phyloP scores from a whole-genome alignment of 2,797 vertebrate genomes.

The Intellagama lesueurii region DNA sequence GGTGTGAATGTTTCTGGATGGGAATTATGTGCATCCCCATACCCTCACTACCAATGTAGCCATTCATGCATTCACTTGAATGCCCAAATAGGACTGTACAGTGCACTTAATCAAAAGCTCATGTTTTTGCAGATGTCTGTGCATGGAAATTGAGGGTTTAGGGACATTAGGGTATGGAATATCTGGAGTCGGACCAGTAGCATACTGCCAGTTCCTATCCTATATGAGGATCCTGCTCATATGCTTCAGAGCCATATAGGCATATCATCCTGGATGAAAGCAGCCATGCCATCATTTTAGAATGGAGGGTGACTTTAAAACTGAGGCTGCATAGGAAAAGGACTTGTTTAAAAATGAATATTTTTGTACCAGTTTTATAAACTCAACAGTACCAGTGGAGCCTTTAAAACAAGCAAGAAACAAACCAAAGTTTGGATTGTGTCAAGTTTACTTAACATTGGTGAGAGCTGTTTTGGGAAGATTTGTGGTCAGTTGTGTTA shows the following conservation, averaged over 20 bases:
- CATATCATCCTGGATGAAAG: background rate
- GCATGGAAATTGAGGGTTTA: background rate
- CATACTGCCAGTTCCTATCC: background rate
- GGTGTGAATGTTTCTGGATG: too few relatives aligned
- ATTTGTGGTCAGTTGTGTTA: slow-evolving; percentile 33
- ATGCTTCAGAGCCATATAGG: too few relatives aligned
- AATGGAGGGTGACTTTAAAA: background rate
- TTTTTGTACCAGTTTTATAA: background rate
- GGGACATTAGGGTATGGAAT: background rate
- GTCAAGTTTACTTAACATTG: background rate
- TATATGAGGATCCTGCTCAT: too few relatives aligned
- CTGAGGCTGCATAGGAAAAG: background rate
- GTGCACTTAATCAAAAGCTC: background rate
- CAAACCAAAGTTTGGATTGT: background rate
- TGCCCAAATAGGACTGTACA: background rate
- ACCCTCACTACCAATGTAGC: too few relatives aligned
- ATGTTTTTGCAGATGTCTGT: background rate
- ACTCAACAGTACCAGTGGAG: background rate
- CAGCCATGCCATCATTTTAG: background rate
- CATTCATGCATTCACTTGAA: too few relatives aligned
- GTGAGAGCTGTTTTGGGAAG: slow-evolving; percentile 40
- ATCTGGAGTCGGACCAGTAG: background rate
- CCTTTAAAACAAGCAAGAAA: background rate
- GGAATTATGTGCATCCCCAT: too few relatives aligned
- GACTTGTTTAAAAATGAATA: background rate